Percentiles rank a stretch among this genome's conserved stretches.
phyloP scores from a whole-genome alignment of 2,113 vertebrate genomes.

The Ophthalmolycus amberensis region DNA sequence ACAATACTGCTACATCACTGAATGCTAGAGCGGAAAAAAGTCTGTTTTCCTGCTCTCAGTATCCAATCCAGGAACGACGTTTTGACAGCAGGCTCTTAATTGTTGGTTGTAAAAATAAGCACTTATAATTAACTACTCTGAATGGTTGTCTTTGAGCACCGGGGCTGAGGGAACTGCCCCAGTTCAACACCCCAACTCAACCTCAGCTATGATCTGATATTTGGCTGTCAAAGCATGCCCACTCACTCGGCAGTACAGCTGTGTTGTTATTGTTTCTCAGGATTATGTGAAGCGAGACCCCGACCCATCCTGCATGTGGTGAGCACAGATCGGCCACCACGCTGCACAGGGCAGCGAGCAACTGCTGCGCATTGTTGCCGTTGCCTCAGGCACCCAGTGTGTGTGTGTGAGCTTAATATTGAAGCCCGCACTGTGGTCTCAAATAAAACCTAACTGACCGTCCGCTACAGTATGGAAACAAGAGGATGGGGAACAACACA shows the following conservation, averaged over 20 bases:
- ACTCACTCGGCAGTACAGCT: slow-evolving; percentile 46
- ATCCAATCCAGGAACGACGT: neutral
- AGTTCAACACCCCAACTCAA: slow-evolving; percentile 23
- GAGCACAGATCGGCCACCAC: slow-evolving; percentile 33
- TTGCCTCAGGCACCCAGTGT: slow-evolving; percentile 7
- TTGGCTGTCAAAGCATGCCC: slow-evolving; percentile 41
- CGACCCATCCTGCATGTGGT: slow-evolving; percentile 30
- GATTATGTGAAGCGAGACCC: slow-evolving; percentile 50
- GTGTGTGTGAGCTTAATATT: slow-evolving; percentile 13
- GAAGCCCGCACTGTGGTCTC: slow-evolving; percentile 17
- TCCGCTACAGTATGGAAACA: slow-evolving; percentile 2
- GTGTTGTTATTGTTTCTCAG: slow-evolving; percentile 50
- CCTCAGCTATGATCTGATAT: slow-evolving; percentile 42
- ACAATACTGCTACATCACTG: neutral
- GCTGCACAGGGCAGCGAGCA: slow-evolving; percentile 21
- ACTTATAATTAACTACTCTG: slow-evolving; percentile 14
- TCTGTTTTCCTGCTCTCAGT: neutral
- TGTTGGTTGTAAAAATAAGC: slow-evolving; percentile 7
- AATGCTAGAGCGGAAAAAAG: neutral
- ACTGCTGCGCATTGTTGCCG: slow-evolving; percentile 15
- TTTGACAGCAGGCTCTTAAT: slow-evolving; percentile 20
- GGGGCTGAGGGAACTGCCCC: neutral
- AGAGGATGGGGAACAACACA: slow-evolving; percentile 20
- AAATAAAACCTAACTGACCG: slow-evolving; percentile 35
- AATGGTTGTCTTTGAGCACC: neutral